Evolutionary conservation across 2,797 vertebrate species (phyloP).

Genomic region (Selene dorsalis): DNA sequence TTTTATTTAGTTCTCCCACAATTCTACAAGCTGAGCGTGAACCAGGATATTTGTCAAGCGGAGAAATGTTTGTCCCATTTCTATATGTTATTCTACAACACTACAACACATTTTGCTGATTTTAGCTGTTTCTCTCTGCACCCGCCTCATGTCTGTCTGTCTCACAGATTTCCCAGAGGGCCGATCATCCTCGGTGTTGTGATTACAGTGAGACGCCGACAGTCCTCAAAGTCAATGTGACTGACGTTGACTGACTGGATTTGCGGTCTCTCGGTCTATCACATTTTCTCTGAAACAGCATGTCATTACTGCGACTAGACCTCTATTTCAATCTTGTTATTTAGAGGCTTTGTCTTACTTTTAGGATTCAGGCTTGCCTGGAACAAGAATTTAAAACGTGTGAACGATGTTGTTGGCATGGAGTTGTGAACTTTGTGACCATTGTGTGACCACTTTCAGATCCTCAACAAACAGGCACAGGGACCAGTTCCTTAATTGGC

Average conservation of each 20-base stretch:
- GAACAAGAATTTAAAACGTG: not conserved
- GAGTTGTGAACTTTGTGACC: constrained; percentile 39
- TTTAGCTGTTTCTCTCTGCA: not conserved
- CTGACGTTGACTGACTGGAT: constrained; percentile 24
- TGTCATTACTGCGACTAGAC: not conserved
- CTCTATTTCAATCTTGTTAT: not conserved
- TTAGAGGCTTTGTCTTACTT: not conserved
- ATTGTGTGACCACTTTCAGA: constrained; percentile 39
- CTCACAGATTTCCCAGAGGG: constrained; percentile 33
- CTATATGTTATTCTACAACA: not conserved
- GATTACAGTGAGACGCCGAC: constrained; percentile 39
- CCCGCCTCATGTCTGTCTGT: constrained; percentile 14
- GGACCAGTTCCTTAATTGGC: constrained; percentile 29
- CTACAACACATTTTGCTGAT: constrained; percentile 11
- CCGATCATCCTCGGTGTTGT: constrained; percentile 13
- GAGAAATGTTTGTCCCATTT: not conserved
- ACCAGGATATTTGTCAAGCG: not conserved
- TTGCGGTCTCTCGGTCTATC: constrained; percentile 3
- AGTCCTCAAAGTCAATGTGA: constrained; percentile 25
- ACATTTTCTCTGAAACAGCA: not conserved
- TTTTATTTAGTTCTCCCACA: constrained; percentile 4
- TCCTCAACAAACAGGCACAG: constrained; percentile 19
- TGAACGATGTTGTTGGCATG: constrained; percentile 17
- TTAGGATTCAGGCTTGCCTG: not conserved
- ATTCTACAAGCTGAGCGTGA: not conserved